Percentiles rank a stretch among this genome's conserved stretches.
These are phyloP conservation scores for Piprites chloris DNA, from an alignment of 2,113 vertebrate genomes.

Conservation along the genomic window DNA sequence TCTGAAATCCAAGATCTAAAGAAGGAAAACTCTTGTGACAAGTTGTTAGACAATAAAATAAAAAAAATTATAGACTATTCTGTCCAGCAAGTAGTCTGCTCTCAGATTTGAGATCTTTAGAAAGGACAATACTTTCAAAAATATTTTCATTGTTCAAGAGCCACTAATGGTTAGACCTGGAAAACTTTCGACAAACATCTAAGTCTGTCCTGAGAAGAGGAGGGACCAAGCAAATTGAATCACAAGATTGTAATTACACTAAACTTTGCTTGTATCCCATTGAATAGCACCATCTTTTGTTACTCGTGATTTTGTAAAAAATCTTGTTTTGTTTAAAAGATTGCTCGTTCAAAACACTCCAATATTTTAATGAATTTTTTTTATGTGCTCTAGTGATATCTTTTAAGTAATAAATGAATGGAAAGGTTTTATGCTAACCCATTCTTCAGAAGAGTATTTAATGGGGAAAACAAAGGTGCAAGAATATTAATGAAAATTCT, in stretches of 20 bases:
- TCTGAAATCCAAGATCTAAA: neutral
- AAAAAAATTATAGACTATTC: neutral
- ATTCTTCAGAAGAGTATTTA: neutral
- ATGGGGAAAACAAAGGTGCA: neutral
- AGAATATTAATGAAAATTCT: neutral
- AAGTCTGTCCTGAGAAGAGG: neutral
- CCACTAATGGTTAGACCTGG: neutral
- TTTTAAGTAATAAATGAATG: neutral
- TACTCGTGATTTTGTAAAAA: neutral
- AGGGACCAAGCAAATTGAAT: neutral
- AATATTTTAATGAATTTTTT: neutral
- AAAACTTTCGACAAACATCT: neutral
- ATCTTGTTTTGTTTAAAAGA: neutral
- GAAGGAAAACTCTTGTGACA: neutral
- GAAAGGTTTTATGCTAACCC: neutral
- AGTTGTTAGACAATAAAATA: neutral
- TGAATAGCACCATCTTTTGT: neutral
- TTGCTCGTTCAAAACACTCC: neutral
- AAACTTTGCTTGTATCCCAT: neutral
- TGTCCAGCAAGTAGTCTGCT: neutral
- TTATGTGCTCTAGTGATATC: neutral
- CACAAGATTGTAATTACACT: neutral
- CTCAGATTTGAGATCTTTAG: neutral
- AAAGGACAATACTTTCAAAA: neutral
- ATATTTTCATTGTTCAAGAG: neutral